Percentiles rank a stretch among this genome's conserved stretches.
phyloP scores from a whole-genome alignment of 1,140 invertebrate genomes.

The Harlomillsia oculata region DNA sequence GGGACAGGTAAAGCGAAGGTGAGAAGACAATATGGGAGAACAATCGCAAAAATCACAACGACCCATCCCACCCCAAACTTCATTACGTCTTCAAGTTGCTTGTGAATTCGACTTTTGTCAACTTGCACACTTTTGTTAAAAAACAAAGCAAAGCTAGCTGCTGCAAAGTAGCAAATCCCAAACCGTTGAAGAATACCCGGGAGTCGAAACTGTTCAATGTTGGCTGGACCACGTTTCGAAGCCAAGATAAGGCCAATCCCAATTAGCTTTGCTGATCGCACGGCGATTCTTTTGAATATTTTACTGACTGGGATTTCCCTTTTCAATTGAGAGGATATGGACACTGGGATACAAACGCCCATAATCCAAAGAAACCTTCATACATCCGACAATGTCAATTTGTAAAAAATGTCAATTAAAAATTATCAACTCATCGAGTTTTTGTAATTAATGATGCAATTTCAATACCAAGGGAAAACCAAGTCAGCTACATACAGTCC shows the following conservation, averaged over 20 bases:
- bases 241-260: slow-evolving; percentile 54
- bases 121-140: slow-evolving; percentile 13
- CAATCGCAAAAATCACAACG: slow-evolving; percentile 50
- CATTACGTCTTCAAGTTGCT: slow-evolving; percentile 23
- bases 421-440: too few species aligned
- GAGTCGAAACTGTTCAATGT: slow-evolving; percentile 49
- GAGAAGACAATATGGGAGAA: slow-evolving; percentile 54
- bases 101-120: slow-evolving; percentile 25
- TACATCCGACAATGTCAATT: neutral
- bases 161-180: slow-evolving; percentile 61
- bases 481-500: slow-evolving; percentile 83
- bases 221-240: slow-evolving; percentile 43
- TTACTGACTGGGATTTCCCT: slow-evolving; percentile 50
- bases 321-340: slow-evolving; percentile 63
- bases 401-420: neutral
- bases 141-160: neutral
- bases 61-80: slow-evolving; percentile 48
- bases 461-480: slow-evolving; percentile 79
- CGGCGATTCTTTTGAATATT: slow-evolving; percentile 45
- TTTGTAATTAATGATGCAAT: too few species aligned
- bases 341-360: slow-evolving; percentile 77
- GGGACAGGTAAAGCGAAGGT: slow-evolving; percentile 61
- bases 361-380: slow-evolving; percentile 84
- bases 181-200: slow-evolving; percentile 80
- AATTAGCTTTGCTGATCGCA: slow-evolving; percentile 51